These are phyloP conservation scores for Steinernema scapterisci DNA, from an alignment of 2,888 invertebrate species.

Conservation along the genomic window DNA sequence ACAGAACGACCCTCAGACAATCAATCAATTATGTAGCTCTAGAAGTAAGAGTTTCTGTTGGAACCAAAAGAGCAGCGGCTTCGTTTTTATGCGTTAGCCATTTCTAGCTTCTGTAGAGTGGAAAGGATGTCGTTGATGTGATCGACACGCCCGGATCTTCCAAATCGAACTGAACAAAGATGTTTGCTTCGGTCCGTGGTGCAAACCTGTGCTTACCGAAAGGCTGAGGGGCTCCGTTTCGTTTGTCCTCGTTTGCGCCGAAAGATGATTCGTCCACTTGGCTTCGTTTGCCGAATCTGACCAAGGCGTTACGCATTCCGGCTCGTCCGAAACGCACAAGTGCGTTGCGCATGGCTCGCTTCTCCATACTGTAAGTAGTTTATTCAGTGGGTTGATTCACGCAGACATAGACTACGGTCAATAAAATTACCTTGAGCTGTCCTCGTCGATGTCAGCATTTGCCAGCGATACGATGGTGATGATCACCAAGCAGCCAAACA, in stretches of 20 bases:
- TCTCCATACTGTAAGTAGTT: slow-evolving; percentile 46
- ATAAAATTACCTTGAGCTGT: background rate
- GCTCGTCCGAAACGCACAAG: slow-evolving; percentile 58
- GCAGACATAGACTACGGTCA: too few species aligned
- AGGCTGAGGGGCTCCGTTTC: slow-evolving; percentile 58
- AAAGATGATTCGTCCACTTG: slow-evolving; percentile 37
- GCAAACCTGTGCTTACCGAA: slow-evolving; percentile 45
- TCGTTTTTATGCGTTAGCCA: slow-evolving; percentile 45
- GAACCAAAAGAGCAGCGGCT: slow-evolving; percentile 15
- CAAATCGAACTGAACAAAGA: slow-evolving; percentile 52
- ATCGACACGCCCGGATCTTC: slow-evolving; percentile 55
- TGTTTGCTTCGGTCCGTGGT: background rate
- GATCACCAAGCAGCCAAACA: slow-evolving; percentile 12
- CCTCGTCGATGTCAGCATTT: slow-evolving; percentile 15
- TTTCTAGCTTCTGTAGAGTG: slow-evolving; percentile 52
- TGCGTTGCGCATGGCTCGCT: slow-evolving; percentile 59
- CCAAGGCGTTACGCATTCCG: slow-evolving; percentile 55
- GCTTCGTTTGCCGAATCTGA: slow-evolving; percentile 54
- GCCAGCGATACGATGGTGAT: slow-evolving; percentile 7
- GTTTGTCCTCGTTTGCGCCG: slow-evolving; percentile 48
- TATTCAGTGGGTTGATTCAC: background rate
- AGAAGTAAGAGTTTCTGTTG: background rate
- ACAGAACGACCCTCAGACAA: slow-evolving; percentile 33
- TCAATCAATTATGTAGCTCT: slow-evolving; percentile 27
- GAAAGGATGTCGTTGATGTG: slow-evolving; percentile 59